Conservation (phyloP, 2,113 vertebrate genomes). For the Okapia johnstoni region DNA sequence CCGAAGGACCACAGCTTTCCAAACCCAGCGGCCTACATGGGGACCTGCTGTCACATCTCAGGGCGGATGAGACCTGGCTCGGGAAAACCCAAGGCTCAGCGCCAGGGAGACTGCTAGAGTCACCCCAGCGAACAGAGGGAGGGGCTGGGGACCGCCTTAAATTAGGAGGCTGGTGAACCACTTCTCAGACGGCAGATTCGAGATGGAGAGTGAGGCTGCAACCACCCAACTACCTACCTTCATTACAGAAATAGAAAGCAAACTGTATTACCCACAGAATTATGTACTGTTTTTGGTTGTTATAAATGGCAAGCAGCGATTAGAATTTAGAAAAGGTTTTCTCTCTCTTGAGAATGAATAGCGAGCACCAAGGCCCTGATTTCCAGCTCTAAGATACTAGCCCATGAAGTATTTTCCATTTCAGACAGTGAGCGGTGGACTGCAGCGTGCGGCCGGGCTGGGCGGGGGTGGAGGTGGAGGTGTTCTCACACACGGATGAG, state of each 20-base stretch:
- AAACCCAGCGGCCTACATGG: fast-evolving
- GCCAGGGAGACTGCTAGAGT: not conserved
- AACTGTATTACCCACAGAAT: fast-evolving
- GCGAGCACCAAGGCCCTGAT: not conserved
- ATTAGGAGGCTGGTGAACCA: not conserved
- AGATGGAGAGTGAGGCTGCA: not conserved
- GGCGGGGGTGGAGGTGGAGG: not conserved
- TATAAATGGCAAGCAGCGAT: not conserved
- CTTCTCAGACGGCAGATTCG: not conserved
- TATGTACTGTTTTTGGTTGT: not conserved
- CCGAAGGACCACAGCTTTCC: not conserved
- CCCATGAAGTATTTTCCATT: slow-evolving; percentile 25
- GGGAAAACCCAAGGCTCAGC: not conserved
- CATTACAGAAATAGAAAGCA: fast-evolving
- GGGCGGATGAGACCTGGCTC: fast-evolving
- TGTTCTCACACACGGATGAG: not conserved
- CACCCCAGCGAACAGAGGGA: fast-evolving
- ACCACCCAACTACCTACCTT: not conserved
- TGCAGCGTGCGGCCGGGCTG: not conserved
- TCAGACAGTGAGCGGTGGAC: not conserved
- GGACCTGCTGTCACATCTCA: fast-evolving
- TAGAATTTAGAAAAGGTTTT: not conserved
- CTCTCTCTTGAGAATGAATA: not conserved
- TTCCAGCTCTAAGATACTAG: not conserved
- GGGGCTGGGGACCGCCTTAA: no score